A percentile compares a stretch with the other conserved stretches of the same genome.
Conservation (phyloP, 2,888 invertebrate species). For the Meiosimyza platycephala region DNA sequence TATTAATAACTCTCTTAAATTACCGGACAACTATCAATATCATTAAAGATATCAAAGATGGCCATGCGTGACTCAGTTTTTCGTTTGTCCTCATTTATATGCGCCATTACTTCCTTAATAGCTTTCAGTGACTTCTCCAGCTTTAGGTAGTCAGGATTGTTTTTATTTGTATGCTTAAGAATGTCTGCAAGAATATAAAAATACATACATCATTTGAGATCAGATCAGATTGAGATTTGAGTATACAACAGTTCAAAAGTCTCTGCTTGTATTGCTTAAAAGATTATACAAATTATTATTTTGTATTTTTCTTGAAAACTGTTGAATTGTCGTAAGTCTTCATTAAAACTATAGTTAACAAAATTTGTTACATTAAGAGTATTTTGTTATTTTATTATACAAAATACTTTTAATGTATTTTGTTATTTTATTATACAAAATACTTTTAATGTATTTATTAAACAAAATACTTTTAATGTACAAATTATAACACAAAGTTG, state of each 20-base stretch:
- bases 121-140: constrained; percentile 88
- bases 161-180: constrained; percentile 89
- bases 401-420: no score
- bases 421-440: no score
- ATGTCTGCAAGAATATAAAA: constrained; percentile 75
- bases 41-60: constrained; percentile 97
- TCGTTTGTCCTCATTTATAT: constrained; percentile 97
- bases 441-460: no score
- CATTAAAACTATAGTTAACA: neutral
- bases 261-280: no score
- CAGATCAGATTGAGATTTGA: neutral
- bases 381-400: no score
- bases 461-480: no score
- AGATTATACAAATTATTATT: no score
- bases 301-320: no score
- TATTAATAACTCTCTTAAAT: constrained; percentile 53
- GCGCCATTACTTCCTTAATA: constrained; percentile 93
- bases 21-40: constrained; percentile 97
- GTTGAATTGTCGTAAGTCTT: no score
- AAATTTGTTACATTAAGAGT: neutral
- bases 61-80: constrained; percentile 95
- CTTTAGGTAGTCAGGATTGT: constrained; percentile 87
- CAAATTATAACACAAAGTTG: no score
- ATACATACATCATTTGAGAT: neutral
- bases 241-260: no score